Base-by-base conservation (phyloP, 2,113 vertebrate genomes). In the Apaloderma vittatum region DNA sequence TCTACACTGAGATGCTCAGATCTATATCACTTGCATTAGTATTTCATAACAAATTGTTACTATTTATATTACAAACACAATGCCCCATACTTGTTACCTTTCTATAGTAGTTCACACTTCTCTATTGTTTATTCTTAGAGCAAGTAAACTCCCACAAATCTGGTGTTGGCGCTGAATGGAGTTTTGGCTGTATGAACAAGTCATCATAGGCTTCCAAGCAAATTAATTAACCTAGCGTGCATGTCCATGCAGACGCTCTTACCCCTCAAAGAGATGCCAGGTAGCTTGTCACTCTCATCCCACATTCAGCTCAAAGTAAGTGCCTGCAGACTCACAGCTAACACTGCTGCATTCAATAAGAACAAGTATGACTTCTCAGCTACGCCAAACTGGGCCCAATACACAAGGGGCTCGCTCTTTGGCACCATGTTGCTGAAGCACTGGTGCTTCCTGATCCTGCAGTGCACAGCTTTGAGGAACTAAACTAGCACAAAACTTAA, bases 291-390 rank as follows among this genome's bases (percentile, higher is more conserved):
- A 15, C 43, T 72, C 52, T 55, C 48, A 58, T 9, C 19, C 46
- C 24, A 22, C 51, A 9, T 72, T 76, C 80, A 46, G 55, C 17
- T 37, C 48, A 66, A 49, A 76, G 26, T 3, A 43, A n/a, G 61
- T 1, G 0, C 21, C 59, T 36, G 34, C 45, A 75, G 5, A n/a
- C 26, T 8, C 3, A 1, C 4, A 66, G 29, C 24, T n/a, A 27
- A 36, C 40, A 40, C 26, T 6, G 3, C 18, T 8, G 23, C 34
- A 22, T n/a, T 78, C 51, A 34, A 0, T 12, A 71, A 58, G 7
- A 36, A 57, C 1, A 1, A 36, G 16, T 1, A n/a, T 57, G 40
- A 66, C 54, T 86, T 88, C 12, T 49, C 0, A 0, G 62, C 40
- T 76, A n/a, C 2, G 27, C 37, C 46, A 43, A 75, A 18, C 17